Percentiles rank a stretch among this genome's conserved stretches.
phyloP scores from a whole-genome alignment of 2,888 invertebrate genomes.

The Eudemis profundana region DNA sequence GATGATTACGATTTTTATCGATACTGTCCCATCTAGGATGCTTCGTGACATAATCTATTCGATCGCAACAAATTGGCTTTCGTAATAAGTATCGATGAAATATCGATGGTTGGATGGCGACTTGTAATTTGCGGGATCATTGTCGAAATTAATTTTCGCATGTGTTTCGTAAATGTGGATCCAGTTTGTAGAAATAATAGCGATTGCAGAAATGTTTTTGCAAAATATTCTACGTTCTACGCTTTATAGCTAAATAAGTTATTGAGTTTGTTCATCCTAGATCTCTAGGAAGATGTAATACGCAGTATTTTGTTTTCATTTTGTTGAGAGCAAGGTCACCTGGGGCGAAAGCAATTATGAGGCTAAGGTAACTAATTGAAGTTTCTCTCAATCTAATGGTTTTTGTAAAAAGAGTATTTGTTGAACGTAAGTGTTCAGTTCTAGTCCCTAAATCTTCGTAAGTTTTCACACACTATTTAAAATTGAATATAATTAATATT shows the following conservation, averaged over 20 bases:
- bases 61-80: conserved; percentile 25
- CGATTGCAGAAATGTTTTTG: not conserved
- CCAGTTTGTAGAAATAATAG: conserved; percentile 8
- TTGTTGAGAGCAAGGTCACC: too few species aligned
- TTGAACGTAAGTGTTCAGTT: too few species aligned
- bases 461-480: not conserved
- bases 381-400: too few species aligned
- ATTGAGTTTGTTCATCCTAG: not conserved
- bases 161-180: conserved; percentile 3
- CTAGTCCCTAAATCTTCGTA: not conserved
- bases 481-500: conserved; percentile 1
- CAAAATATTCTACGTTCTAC: not conserved
- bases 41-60: conserved; percentile 37
- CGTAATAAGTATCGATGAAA: conserved; percentile 31
- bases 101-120: conserved; percentile 14
- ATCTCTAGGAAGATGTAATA: too few species aligned
- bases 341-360: too few species aligned
- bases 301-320: too few species aligned
- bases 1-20: conserved; percentile 25
- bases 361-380: too few species aligned
- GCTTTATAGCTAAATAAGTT: not conserved
- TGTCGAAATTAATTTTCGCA: conserved; percentile 12
- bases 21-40: conserved; percentile 19
- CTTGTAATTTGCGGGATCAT: conserved; percentile 10
- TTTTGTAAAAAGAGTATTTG: too few species aligned